Conservation (phyloP, 2,888 invertebrate species). For the Stictocephala bisonia region DNA sequence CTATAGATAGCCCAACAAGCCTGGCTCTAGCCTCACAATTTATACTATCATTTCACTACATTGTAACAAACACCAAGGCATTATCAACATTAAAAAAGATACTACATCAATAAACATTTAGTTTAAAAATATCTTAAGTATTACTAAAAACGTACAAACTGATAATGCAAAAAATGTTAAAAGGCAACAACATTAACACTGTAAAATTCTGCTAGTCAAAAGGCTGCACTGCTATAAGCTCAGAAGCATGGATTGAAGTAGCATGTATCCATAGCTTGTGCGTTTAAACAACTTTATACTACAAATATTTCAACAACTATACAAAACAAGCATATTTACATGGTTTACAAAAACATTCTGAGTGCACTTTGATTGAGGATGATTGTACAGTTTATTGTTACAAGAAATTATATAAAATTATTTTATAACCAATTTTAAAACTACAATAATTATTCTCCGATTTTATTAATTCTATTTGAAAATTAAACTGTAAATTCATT, state of each 20-base stretch:
- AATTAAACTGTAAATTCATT: too few relatives aligned
- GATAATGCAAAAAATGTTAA: conserved; percentile 8
- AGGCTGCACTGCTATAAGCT: conserved; percentile 39
- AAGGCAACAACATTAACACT: conserved; percentile 39
- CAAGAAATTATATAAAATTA: not conserved
- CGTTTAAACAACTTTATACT: conserved; percentile 11
- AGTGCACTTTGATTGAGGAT: conserved; percentile 30
- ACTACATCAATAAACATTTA: not conserved
- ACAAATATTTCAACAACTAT: not conserved
- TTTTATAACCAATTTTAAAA: too few relatives aligned
- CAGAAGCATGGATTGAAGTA: conserved; percentile 17
- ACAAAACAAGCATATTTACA: not conserved
- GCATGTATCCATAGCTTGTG: conserved; percentile 10
- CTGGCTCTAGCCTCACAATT: too few relatives aligned
- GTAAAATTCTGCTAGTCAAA: not conserved
- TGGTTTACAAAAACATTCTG: not conserved
- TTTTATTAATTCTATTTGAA: too few relatives aligned
- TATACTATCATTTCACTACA: too few relatives aligned
- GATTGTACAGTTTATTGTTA: conserved; percentile 17
- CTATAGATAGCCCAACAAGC: too few relatives aligned
- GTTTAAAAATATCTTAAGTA: not conserved
- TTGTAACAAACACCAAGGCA: conserved; percentile 14
- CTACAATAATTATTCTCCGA: too few relatives aligned
- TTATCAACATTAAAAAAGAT: not conserved
- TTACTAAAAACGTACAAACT: not conserved